phyloP scores from a whole-genome alignment of 1,140 invertebrate species.

The Cydia amplana region DNA sequence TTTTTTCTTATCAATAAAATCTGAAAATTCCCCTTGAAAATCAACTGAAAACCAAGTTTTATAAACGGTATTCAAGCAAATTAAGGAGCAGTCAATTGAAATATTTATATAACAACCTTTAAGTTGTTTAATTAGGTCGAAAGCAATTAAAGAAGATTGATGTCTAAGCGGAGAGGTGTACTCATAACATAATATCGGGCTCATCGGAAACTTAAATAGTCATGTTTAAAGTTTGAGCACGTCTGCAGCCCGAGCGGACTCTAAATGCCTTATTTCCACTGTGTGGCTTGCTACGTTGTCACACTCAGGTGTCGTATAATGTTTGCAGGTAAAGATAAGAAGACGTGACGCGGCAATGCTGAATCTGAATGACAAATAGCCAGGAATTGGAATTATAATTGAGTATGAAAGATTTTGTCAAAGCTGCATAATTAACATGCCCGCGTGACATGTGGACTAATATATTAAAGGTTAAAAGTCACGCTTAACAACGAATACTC shows the following conservation, averaged over 20 bases:
- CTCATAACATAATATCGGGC: background rate
- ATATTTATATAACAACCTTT: background rate
- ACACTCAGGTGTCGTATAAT: conserved; percentile 16
- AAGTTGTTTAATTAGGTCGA: conserved; percentile 9
- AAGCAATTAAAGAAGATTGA: conserved; percentile 20
- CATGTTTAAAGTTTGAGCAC: conserved; percentile 13
- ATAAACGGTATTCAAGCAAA: conserved; percentile 1
- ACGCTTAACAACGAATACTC: too few species aligned
- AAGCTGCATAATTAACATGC: too few species aligned
- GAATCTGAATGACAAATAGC: background rate
- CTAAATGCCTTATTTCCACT: conserved; percentile 23
- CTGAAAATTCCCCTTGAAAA: background rate
- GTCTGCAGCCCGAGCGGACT: conserved; percentile 8
- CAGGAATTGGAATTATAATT: background rate
- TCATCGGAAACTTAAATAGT: conserved; percentile 11
- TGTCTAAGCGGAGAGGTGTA: background rate
- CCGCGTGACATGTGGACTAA: too few species aligned
- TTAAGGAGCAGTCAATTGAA: background rate
- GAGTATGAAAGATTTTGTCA: background rate
- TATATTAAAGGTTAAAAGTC: too few species aligned
- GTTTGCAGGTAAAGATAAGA: conserved; percentile 1
- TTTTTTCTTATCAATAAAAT: conserved; percentile 14
- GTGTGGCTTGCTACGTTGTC: conserved; percentile 7
- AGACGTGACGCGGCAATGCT: background rate
- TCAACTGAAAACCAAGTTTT: background rate